A percentile compares a stretch with the other conserved stretches of the same genome.
Evolutionary conservation across 2,797 vertebrate genomes (phyloP).

Genomic region (Lateolabrax maculatus): DNA sequence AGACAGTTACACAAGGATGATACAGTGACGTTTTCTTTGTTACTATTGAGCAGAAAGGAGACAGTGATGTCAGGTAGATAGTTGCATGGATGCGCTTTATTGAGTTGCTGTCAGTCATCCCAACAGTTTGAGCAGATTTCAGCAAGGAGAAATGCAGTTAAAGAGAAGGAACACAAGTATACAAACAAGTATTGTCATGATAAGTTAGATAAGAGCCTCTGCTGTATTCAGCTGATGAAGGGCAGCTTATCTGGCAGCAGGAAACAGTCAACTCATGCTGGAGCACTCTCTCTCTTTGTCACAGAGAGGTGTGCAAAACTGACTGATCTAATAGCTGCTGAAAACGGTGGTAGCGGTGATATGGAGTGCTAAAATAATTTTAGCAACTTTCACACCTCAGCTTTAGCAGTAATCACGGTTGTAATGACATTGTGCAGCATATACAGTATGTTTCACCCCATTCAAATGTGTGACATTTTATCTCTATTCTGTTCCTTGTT

Average conservation of each 20-base stretch:
- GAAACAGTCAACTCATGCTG: not conserved
- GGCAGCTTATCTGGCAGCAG: constrained; percentile 8
- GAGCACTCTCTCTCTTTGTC: not conserved
- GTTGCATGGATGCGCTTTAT: not conserved
- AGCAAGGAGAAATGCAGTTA: not conserved
- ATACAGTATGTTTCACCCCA: not conserved
- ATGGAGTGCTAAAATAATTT: not conserved
- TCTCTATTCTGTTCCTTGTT: not conserved
- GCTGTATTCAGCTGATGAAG: not conserved
- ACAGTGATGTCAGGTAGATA: not conserved
- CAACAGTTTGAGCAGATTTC: not conserved
- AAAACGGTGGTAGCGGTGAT: not conserved
- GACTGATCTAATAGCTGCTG: not conserved
- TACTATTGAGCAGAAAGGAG: constrained; percentile 7
- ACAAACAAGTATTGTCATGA: not conserved
- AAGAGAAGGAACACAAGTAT: not conserved
- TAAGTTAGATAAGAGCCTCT: not conserved
- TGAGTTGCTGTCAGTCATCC: not conserved
- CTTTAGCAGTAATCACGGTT: not conserved
- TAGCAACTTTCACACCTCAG: not conserved
- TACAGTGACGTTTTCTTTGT: not conserved
- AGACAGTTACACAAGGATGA: constrained; percentile 5
- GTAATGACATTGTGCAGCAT: not conserved
- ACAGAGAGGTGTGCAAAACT: not conserved
- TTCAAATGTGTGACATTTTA: constrained; percentile 1